Evolutionary conservation across 2,888 invertebrate genomes (phyloP), one percentile per base, ranked within the genome.

Genomic region (Dendrolimus houi): DNA sequence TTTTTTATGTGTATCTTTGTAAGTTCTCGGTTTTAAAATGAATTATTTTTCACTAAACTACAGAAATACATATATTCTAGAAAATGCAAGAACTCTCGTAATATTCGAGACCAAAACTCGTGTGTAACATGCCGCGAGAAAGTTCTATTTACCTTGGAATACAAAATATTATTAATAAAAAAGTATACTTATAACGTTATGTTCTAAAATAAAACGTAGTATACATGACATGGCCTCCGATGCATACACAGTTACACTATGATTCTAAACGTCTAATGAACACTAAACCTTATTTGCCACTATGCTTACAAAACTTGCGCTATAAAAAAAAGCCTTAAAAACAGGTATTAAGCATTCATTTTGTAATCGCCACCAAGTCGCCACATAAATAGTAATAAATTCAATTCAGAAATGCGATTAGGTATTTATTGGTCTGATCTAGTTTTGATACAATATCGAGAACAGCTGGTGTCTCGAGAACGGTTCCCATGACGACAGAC

Each of bases 401-500:
- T 71, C 67, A 67, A 79, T 73, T 71, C 79, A 77, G 75, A 77
- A 81, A 86, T 86, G 82, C 70, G 75, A 81, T 82, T 80, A 64
- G 77, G 76, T 78, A 84, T 85, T 85, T 86, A 87, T 85, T 85
- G 76, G 68, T 71, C 70, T 69, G 79, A 77, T 80, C 79, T 74
- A 79, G 71, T 78, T 77, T 67, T 69, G 68, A 62, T 72, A 74
- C 69, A 75, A 71, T 75, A 74, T 75, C 74, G 70, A 73, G 72
- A 75, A 69, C 83, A 83, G 78, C 74, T 82, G 83, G 73, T 71
- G 63, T 59, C 57, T 58, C 66, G 63, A 62, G 60, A 63, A 63
- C 62, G 62, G 74, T 82, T 85, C 81, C 74, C 81, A 84, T 80
- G 76, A 67, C 62, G 65, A 68, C 66, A 57, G 40, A 61, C 58